Evolutionary conservation across 2,113 vertebrate genomes (phyloP).

Genomic region (Ondatra zibethicus): DNA sequence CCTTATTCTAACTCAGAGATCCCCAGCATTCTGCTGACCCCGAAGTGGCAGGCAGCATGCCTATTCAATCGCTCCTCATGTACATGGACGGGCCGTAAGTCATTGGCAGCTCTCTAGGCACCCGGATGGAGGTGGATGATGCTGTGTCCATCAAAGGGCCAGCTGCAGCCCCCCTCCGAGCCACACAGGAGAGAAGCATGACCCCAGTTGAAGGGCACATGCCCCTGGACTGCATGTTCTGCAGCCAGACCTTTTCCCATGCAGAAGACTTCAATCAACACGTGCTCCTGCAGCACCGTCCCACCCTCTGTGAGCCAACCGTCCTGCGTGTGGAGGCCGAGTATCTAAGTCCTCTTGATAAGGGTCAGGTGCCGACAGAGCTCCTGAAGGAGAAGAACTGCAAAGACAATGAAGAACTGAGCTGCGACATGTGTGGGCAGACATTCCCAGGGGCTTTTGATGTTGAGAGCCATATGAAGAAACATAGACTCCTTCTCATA

Average conservation of each 20-base stretch:
- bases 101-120: constrained; percentile 84
- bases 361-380: constrained; percentile 79
- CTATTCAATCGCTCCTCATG: constrained; percentile 92
- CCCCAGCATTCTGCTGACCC: constrained; percentile 45
- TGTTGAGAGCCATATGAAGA: constrained; percentile 94
- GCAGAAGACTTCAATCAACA: constrained; percentile 94
- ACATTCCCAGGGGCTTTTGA: constrained; percentile 87
- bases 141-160: constrained; percentile 88
- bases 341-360: constrained; percentile 92
- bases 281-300: constrained; percentile 91
- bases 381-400: constrained; percentile 39
- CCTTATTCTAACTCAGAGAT: constrained; percentile 81
- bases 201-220: constrained; percentile 82
- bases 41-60: constrained; percentile 88
- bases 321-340: constrained; percentile 94
- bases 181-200: constrained; percentile 84
- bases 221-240: constrained; percentile 95
- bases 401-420: constrained; percentile 87
- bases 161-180: constrained; percentile 87
- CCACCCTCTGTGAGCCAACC: constrained; percentile 92
- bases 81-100: constrained; percentile 94
- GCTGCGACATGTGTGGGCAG: constrained; percentile 94
- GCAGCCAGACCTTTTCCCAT: constrained; percentile 90
- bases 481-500: constrained; percentile 98
- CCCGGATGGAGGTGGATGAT: constrained; percentile 86